Percentiles rank a stretch among this genome's conserved stretches.
Evolutionary conservation across 2,888 invertebrate species (phyloP).

Genomic region (Miltochrista miniata): DNA sequence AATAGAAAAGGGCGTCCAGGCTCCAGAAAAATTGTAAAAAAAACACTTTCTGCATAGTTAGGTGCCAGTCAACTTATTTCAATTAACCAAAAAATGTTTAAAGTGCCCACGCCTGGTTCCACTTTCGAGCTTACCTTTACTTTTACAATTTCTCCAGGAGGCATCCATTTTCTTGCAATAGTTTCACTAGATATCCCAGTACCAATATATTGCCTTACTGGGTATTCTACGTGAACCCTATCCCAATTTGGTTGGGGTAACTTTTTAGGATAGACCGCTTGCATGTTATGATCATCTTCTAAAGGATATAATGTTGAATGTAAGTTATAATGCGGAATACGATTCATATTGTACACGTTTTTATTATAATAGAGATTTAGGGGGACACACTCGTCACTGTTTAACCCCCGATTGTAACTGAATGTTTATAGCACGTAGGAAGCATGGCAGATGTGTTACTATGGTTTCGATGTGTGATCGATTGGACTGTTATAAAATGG

Average conservation of each 20-base stretch:
- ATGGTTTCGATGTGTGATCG: too few relatives aligned
- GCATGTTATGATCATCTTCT: slow-evolving; percentile 45
- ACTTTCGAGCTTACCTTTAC: slow-evolving; percentile 44
- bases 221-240: slow-evolving; percentile 58
- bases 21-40: too few relatives aligned
- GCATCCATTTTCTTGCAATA: slow-evolving; percentile 52
- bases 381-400: too few relatives aligned
- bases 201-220: slow-evolving; percentile 55
- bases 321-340: slow-evolving; percentile 6
- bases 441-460: too few relatives aligned
- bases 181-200: slow-evolving; percentile 60
- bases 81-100: too few relatives aligned
- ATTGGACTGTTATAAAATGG: too few relatives aligned
- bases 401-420: too few relatives aligned
- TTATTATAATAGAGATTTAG: neutral
- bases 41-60: too few relatives aligned
- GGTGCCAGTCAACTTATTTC: too few relatives aligned
- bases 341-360: neutral
- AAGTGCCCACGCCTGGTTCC: too few relatives aligned
- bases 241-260: slow-evolving; percentile 55
- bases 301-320: slow-evolving; percentile 8
- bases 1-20: too few relatives aligned
- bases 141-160: slow-evolving; percentile 54
- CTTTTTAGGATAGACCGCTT: slow-evolving; percentile 61
- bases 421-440: too few relatives aligned